Evolutionary conservation across 2,888 invertebrate species (phyloP), one percentile per base, ranked within the genome.

Genomic region (Sinentomon sp.): DNA sequence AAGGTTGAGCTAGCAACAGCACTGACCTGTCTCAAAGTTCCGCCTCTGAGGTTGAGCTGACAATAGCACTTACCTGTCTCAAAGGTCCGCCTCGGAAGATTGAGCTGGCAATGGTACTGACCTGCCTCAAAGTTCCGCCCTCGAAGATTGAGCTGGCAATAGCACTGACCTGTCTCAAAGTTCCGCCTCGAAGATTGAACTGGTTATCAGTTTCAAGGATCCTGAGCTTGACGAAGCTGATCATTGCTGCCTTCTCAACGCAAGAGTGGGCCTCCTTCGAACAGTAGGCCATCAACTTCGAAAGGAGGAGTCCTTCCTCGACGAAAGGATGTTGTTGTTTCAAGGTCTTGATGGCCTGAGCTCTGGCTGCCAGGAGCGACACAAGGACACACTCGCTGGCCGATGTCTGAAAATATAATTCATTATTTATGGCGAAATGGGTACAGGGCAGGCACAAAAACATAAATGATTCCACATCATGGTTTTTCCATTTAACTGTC

Each of bases 331-430:
- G 71, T 45, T 69, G 69, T 40, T 74, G 68, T 52, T 85, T 85
- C 18, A 85, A 60, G 29, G 72, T 60, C 49, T 76, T 76, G 41
- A 87, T 66, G 17, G 78, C 77, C 51, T 77, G 78, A 12, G 80
- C 80, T 45, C 89, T 61, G 2, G 89, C 89, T 1, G 87, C 85
- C 40, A 89, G 52, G 71, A 92, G 74, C 24, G 74, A 72, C 7
- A 89, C 85, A 38, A 92, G 60, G 33, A 89, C 68, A 50, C 87
- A 85, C 53, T 92, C 92, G 47, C 87, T 89, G 5, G 92, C 92
- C 2, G 87, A 87, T 5, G 85, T 80, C 83, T 89, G 51, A 19
- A 53, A 46, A 38, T 27, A 30, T 29, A 36, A 31, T 31, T 9
- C 28, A 29, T 6, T 9, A 7, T 13, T 27, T 14, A 21, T 21